Base-by-base conservation (phyloP, 1,140 invertebrate species). In the Ostrea denselamellosa region DNA sequence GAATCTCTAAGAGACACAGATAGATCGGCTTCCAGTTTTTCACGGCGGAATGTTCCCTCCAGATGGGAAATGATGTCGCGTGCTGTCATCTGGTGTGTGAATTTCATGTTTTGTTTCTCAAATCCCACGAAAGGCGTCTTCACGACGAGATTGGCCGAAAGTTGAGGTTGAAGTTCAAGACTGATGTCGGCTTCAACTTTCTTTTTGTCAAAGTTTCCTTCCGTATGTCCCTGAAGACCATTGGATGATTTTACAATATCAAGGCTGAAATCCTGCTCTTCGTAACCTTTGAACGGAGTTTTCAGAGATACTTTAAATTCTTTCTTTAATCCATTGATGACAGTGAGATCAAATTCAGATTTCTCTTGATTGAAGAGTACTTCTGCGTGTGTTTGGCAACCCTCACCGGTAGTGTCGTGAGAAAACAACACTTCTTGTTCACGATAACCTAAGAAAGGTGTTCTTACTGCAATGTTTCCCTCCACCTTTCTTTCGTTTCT, bases 331-430 rank as follows among this genome's bases (percentile, higher is more conserved):
- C 83, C 19, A 8, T 82, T 62, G 12, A 68, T 88, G 34, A 86
- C 85, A 53, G 62, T 87, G 17, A 90, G 17, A 56, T 90, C 89
- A 17, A 53, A 53, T 22, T 86, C 85, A 53, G 82, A 88, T 14
- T 83, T 86, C 22, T 86, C 65, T 25, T 87, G 77, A 51, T 86
- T 82, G 22, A 88, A 86, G 14, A 87, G 44, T 8, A 90, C 0
- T 81, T 85, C 85, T 17, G 82, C 86, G 34, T 85, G 83, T 71
- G 85, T 83, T 28, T 25, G 77, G 77, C 85, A 86, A 52, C 86
- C 85, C 14, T 83, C 82, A 8, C 44, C 56, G 4, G 84, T 87
- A 34, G 77, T 85, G 44, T 52, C 84, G 14, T 89, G 82, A 44
- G 84, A 65, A 71, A 89, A 84, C 8, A 56, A 56, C 19, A 86